Evolutionary conservation across 2,888 invertebrate species (phyloP).

Genomic region (Eristalis tenax): DNA sequence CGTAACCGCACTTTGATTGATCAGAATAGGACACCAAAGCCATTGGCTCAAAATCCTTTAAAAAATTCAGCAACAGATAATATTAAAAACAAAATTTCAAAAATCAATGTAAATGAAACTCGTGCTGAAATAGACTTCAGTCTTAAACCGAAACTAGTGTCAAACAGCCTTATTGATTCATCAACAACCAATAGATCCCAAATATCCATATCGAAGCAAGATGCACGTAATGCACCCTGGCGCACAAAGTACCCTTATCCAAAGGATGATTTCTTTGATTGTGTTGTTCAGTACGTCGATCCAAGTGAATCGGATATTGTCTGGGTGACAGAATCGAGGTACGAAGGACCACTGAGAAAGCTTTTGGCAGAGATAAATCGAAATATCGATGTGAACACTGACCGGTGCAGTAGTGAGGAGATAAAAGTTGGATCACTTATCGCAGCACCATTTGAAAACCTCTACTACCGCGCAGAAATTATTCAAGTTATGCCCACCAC

Average conservation of each 20-base stretch:
- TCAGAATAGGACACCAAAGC: slow-evolving; percentile 12
- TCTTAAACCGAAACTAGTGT: slow-evolving; percentile 30
- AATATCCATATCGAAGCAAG: slow-evolving; percentile 52
- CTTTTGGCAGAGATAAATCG: slow-evolving; percentile 74
- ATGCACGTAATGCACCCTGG: slow-evolving; percentile 59
- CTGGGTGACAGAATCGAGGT: slow-evolving; percentile 74
- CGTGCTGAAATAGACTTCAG: slow-evolving; percentile 39
- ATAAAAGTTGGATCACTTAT: slow-evolving; percentile 72
- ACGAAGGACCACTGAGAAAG: slow-evolving; percentile 68
- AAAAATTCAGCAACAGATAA: slow-evolving; percentile 11
- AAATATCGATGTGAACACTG: slow-evolving; percentile 52
- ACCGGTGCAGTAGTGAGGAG: slow-evolving; percentile 57
- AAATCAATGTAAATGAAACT: background rate
- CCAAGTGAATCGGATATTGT: slow-evolving; percentile 48
- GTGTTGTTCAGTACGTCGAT: slow-evolving; percentile 73
- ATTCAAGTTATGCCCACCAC: slow-evolving; percentile 30
- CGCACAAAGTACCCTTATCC: slow-evolving; percentile 63
- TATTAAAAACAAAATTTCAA: background rate
- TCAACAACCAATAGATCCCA: slow-evolving; percentile 13
- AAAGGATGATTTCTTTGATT: slow-evolving; percentile 70
- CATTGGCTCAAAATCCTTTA: slow-evolving; percentile 27
- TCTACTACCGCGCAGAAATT: slow-evolving; percentile 73
- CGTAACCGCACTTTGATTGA: slow-evolving; percentile 32
- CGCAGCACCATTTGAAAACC: slow-evolving; percentile 72
- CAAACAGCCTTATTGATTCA: slow-evolving; percentile 11